Base-by-base conservation (phyloP, 1,140 invertebrate species). In the Ericerus pela region DNA sequence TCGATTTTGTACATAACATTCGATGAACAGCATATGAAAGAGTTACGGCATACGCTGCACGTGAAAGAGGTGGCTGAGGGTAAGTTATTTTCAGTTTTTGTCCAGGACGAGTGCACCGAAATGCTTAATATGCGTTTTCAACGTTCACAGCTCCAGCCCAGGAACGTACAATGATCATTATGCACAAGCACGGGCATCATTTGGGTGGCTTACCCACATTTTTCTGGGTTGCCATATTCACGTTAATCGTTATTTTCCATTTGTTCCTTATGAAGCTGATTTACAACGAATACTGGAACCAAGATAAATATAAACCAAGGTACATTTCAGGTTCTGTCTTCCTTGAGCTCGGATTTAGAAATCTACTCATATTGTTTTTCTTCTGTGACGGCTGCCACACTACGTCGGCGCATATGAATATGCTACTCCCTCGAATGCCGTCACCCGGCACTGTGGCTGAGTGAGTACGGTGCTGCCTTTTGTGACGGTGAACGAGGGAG, bases 231-330 rank as follows among this genome's bases (percentile, higher is more conserved):
- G 83, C 87, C 16, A 84, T 96, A 60, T 82, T 82, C 64, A 80
- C 88, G 65, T 76, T 96, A 56, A 89, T 96, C 60, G 75, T 93
- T 59, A 76, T 94, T 59, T 96, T 96, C 70, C 93, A 96, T 73
- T 72, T 96, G 59, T 96, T 96, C 73, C 75, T 96, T 8, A 89
- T 87, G 71, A 91, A 92, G 72, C 75, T 96, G 53, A 89, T 96
- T 60, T 85, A 89, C 69, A 91, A 88, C 63, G 91, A 95, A 67
- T 91, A 88, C 69, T 86, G 82, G 67, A 81, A 79, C 59, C 78
- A 76, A 61, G 78, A 80, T 66, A 79, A 78, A 64, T 73, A 76
- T 63, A 74, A 73, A 59, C 72, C 76, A 68, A 69, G 73, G 62
- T 65, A 65, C 59, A 58, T 41, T 10, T 33, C 30, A 8, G n/a